A percentile compares a stretch with the other conserved stretches of the same genome.
These are phyloP conservation scores for Actinernus sp. DNA, from an alignment of 92 coral and sea anemone genomes.

Conservation along the genomic window DNA sequence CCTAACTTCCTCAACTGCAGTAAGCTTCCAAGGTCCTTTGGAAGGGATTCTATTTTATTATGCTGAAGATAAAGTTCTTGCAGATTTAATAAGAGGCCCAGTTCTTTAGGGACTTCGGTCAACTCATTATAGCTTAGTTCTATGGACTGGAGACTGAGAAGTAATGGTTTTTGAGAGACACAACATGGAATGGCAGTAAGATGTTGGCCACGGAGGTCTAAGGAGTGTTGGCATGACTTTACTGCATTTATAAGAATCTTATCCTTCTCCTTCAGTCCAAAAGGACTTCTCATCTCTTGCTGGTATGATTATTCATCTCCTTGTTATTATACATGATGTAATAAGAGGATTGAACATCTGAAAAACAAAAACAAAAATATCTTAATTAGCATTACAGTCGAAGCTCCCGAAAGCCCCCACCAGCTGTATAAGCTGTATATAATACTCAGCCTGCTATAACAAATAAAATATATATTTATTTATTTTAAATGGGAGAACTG, in stretches of 20 bases:
- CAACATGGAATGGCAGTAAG: conserved; percentile 48
- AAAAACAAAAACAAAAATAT: neutral
- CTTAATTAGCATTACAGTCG: no score
- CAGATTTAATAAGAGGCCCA: conserved; percentile 39
- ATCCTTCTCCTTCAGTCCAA: conserved; percentile 76
- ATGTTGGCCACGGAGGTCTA: conserved; percentile 78
- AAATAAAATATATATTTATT: no score
- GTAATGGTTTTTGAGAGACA: conserved; percentile 53
- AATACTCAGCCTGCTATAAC: no score
- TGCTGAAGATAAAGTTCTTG: conserved; percentile 72
- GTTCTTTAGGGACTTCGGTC: conserved; percentile 51
- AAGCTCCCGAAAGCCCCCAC: no score
- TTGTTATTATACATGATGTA: no score
- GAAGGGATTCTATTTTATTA: conserved; percentile 53
- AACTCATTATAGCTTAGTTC: conserved; percentile 82
- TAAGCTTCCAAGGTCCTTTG: conserved; percentile 52
- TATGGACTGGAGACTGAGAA: conserved; percentile 36
- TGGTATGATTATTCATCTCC: conserved; percentile 14
- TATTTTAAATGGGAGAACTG: no score
- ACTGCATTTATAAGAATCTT: conserved; percentile 75
- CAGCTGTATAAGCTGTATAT: no score
- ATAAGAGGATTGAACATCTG: neutral
- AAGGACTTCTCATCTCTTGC: conserved; percentile 78
- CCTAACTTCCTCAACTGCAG: conserved; percentile 50
- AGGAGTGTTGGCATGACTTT: conserved; percentile 70